These are phyloP conservation scores for Pseudomyrmex flavicornis DNA, from an alignment of 1,140 invertebrate genomes.

Conservation along the genomic window DNA sequence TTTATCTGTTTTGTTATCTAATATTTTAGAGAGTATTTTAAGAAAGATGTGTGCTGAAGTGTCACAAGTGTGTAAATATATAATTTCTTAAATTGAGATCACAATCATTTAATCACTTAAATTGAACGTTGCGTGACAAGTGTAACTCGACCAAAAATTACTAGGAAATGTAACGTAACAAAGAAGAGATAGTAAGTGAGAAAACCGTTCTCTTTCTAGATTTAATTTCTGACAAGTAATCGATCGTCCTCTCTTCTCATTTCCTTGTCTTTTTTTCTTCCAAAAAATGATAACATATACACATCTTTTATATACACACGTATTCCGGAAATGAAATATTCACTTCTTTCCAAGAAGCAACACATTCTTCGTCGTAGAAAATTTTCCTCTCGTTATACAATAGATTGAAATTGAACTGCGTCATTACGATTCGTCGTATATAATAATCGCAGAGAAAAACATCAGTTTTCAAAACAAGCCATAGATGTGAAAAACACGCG, in stretches of 20 bases:
- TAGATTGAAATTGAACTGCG: conserved; percentile 6
- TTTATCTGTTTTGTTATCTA: background rate
- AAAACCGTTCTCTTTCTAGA: conserved; percentile 9
- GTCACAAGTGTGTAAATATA: background rate
- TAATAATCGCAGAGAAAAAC: conserved; percentile 21
- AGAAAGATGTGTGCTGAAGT: too few species aligned
- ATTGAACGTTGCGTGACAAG: conserved; percentile 4
- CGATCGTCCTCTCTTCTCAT: conserved; percentile 26
- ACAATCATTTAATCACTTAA: background rate
- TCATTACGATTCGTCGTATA: conserved; percentile 31
- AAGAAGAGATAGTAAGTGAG: conserved; percentile 4
- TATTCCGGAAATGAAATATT: background rate
- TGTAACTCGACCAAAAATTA: background rate
- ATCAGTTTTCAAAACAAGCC: conserved; percentile 19
- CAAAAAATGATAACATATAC: conserved; percentile 5
- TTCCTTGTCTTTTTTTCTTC: background rate
- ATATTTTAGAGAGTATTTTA: conserved; percentile 11
- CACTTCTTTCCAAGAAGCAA: conserved; percentile 6
- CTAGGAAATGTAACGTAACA: background rate
- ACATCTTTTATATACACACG: background rate
- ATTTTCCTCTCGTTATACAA: conserved; percentile 37
- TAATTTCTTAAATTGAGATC: background rate
- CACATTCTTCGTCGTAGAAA: conserved; percentile 7
- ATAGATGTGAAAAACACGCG: conserved; percentile 27
- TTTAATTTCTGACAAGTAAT: conserved; percentile 12